Evolutionary conservation across 92 coral and sea anemone genomes (phyloP).

Genomic region (Heteractis magnifica): DNA sequence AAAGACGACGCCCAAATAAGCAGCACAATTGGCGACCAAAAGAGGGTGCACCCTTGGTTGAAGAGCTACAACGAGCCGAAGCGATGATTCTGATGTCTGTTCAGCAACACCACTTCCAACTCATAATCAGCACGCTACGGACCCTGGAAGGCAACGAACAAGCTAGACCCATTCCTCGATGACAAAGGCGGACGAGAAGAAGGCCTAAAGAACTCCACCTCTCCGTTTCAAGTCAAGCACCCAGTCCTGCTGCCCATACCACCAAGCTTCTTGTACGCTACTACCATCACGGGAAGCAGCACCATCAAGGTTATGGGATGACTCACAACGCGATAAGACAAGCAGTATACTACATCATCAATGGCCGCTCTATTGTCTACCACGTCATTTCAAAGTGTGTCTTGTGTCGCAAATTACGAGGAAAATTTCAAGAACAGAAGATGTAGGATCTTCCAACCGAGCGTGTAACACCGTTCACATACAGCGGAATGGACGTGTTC

Average conservation of each 20-base stretch:
- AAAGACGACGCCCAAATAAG: constrained; percentile 20
- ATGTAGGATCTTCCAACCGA: constrained; percentile 28
- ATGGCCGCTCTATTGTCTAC: constrained; percentile 29
- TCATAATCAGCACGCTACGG: constrained; percentile 15
- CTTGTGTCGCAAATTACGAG: constrained; percentile 34
- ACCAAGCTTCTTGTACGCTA: constrained; percentile 24
- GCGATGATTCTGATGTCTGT: constrained; percentile 18
- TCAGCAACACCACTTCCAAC: constrained; percentile 9
- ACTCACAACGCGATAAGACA: constrained; percentile 38
- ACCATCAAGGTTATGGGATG: constrained; percentile 31
- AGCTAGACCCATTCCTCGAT: constrained; percentile 32
- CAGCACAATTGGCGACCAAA: constrained; percentile 46
- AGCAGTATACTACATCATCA: constrained; percentile 31
- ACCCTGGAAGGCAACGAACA: constrained; percentile 37
- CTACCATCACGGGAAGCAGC: constrained; percentile 42
- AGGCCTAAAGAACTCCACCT: constrained; percentile 15
- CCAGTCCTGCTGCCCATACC: constrained; percentile 27
- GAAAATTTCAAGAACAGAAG: constrained; percentile 16
- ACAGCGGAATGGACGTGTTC: constrained; percentile 35
- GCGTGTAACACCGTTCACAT: constrained; percentile 38
- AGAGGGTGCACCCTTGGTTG: constrained; percentile 6
- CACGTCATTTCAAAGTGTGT: constrained; percentile 28
- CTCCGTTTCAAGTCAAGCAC: constrained; percentile 24
- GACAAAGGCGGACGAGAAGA: constrained; percentile 33
- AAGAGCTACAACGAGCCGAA: constrained; percentile 23